Base-by-base conservation (phyloP, 2,797 vertebrate species). In the Xenopus petersii region DNA sequence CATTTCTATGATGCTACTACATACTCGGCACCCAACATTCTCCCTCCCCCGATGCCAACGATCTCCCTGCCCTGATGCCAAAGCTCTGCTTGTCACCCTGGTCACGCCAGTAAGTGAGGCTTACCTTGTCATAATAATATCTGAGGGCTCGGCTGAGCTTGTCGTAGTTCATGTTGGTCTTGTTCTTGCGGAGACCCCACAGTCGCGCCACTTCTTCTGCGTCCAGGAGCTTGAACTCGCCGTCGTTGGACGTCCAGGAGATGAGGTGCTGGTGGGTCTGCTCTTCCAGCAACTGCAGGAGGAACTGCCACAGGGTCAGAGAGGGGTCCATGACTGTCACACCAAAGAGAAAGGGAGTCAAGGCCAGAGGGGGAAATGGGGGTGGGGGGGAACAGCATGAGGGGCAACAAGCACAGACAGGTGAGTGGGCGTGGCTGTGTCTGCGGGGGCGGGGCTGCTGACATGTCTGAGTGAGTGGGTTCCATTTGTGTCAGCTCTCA, bases 161-260 rank as follows among this genome's bases (percentile, higher is more conserved):
- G 87, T 96, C 95, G 0, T 96, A 97, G 84, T 95, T 96, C 95
- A 97, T 96, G 89, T 96, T 96, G 88, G 93, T 92, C 79, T 97
- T 97, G 86, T 97, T 97, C 84, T 97, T 97, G 75, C 94, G 93
- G 16, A 95, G 93, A 2, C 95, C 95, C 95, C 95, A 97, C 12
- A 97, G 91, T 0, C 95, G 89, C 0, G 95, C 95, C 47, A 96
- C 95, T 83, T 96, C 95, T 83, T 97, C 95, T 0, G 95, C 94
- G 0, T 96, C 94, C 75, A 95, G 88, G 81, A 97, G 89, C 86
- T 97, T 97, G 86, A 96, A 97, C 84, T 96, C 95, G 1, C 95
- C 93, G 1, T 96, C 94, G 65, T 89, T 90, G 11, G 94, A 93
- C 0, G 94, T 96, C 95, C 95, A 97, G 6, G 93, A 92, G 85